Evolutionary conservation across 1,140 invertebrate genomes (phyloP).

Genomic region (Odontomachus brunneus): DNA sequence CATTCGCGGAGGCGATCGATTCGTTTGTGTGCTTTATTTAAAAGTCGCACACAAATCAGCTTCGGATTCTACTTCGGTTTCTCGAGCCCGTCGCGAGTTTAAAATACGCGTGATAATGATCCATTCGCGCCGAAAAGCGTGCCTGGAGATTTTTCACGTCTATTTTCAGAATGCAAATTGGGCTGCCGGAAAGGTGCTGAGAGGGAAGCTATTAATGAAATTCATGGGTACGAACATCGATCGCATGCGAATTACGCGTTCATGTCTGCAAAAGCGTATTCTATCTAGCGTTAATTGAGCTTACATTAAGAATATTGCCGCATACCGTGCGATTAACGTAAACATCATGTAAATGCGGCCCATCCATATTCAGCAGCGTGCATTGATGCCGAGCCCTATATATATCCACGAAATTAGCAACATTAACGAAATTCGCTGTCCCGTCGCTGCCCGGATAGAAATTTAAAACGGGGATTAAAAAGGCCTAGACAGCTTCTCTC

Average conservation of each 20-base stretch:
- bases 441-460: no score
- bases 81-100: no score
- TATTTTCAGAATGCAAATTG: neutral
- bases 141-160: neutral
- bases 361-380: constrained; percentile 43
- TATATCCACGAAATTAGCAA: constrained; percentile 13
- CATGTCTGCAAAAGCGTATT: neutral
- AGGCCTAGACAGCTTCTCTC: no score
- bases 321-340: constrained; percentile 29
- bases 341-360: constrained; percentile 54
- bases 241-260: constrained; percentile 1
- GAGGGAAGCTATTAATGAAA: neutral
- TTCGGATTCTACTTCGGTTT: no score
- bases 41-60: neutral
- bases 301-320: constrained; percentile 45
- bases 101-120: no score
- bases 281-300: constrained; percentile 23
- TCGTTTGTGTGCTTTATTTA: neutral
- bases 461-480: no score
- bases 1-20: neutral
- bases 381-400: constrained; percentile 1
- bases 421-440: constrained; percentile 14
- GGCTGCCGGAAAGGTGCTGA: neutral
- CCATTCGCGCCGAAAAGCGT: no score
- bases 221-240: neutral